Evolutionary conservation across 2,797 vertebrate genomes (phyloP).

Genomic region (Sebastes aleutianus): DNA sequence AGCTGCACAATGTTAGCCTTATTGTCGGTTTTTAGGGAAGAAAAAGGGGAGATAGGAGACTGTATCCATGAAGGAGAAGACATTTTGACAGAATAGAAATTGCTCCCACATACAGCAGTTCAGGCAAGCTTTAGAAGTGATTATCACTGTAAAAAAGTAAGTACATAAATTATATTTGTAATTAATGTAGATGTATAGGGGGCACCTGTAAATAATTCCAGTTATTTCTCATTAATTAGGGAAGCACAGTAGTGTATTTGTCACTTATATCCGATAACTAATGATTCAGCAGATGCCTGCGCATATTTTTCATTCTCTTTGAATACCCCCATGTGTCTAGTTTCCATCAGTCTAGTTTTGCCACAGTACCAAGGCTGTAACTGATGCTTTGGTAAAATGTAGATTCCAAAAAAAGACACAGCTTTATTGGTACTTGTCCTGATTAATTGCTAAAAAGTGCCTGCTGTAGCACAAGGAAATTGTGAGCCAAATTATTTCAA

Average conservation of each 20-base stretch:
- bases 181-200: background rate
- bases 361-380: background rate
- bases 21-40: slow-evolving; percentile 62
- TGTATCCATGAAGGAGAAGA: slow-evolving; percentile 38
- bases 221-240: background rate
- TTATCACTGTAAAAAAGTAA: background rate
- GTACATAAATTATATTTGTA: background rate
- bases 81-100: slow-evolving; percentile 42
- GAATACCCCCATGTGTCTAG: background rate
- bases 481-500: background rate
- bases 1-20: slow-evolving; percentile 63
- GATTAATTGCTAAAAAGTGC: background rate
- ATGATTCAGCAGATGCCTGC: background rate
- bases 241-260: background rate
- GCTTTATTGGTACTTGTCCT: background rate
- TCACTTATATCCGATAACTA: background rate
- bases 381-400: background rate
- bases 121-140: slow-evolving; percentile 16
- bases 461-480: background rate
- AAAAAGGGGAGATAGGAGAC: slow-evolving; percentile 51
- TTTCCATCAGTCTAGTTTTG: background rate
- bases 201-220: background rate
- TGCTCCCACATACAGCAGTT: slow-evolving; percentile 11
- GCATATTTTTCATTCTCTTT: background rate
- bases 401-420: background rate